Evolutionary conservation across 2,888 invertebrate species (phyloP), one percentile per base, ranked within the genome.

Genomic region (Aporophyla nigra): DNA sequence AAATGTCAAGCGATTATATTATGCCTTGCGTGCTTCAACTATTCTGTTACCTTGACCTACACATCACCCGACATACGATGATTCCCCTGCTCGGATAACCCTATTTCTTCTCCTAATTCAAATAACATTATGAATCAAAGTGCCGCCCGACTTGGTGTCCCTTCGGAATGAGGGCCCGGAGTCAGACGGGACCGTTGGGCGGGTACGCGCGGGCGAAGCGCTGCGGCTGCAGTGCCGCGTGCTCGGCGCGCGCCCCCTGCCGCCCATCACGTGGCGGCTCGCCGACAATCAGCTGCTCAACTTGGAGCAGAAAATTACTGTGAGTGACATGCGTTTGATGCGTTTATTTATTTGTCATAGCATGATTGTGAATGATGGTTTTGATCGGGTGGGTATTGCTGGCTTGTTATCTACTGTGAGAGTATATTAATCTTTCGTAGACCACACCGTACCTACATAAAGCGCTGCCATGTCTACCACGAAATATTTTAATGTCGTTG

Each of bases 181-280:
- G 0, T 80, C 86, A 9, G 82, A 87, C 2, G 80, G 82, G 40
- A 86, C 87, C 53, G 86, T 82, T 12, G 93, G 91, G 5, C 90
- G 94, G 3, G 94, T 93, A 76, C 90, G 86, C 7, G 92, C 93
- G 12, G 94, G 93, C 0, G 92, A 93, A 51, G 84, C 91, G 10
- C 85, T 96, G 12, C 65, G 82, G 27, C 84, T 95, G 81, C 95
- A 95, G 86, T 96, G 96, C 85, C 91, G 95, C n/a, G 96, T 96
- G 80, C 89, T 96, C 7, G 96, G 96, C 80, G 95, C 96, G 33
- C 92, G 94, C 2, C 96, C 96, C 7, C 87, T 92, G 77, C 96
- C 96, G 1, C 74, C 91, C 16, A 78, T 96, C 67, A 71, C 91
- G 21, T 96, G 96, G 96, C 90, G 92, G 14, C 87, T 95, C 21